Percentiles rank a stretch among this genome's conserved stretches.
Conservation (phyloP, 2,797 vertebrate genomes). For the Darevskia nairensis region DNA sequence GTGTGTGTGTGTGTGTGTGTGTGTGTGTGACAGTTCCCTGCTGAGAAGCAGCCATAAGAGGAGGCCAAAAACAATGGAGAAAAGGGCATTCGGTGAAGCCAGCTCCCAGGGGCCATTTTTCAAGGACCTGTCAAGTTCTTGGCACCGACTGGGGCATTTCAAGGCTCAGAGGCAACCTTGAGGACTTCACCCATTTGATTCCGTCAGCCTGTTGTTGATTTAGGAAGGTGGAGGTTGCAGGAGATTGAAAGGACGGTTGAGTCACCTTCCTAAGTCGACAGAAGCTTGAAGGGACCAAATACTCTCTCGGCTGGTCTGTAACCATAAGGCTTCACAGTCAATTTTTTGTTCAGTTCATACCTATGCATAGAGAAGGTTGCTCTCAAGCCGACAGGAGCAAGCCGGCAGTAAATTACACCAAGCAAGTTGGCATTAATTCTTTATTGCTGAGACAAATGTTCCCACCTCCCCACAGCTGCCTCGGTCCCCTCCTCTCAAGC, state of each 20-base stretch:
- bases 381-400: not conserved
- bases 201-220: constrained; percentile 63
- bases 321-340: constrained; percentile 58
- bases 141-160: constrained; percentile 41
- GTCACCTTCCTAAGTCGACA: too few species aligned
- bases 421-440: too few species aligned
- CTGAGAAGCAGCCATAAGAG: too few species aligned
- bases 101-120: not conserved
- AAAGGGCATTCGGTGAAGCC: not conserved
- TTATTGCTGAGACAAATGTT: too few species aligned
- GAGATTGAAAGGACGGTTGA: constrained; percentile 49
- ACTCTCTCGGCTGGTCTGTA: constrained; percentile 56
- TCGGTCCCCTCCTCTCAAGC: too few species aligned
- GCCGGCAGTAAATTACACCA: too few species aligned
- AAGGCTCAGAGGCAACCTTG: constrained; percentile 63
- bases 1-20: too few species aligned
- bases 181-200: constrained; percentile 64
- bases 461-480: too few species aligned
- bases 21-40: too few species aligned
- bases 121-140: constrained; percentile 34
- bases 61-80: not conserved
- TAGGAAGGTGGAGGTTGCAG: constrained; percentile 48
- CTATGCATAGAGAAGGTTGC: not conserved
- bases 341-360: constrained; percentile 35
- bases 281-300: not conserved